These are phyloP conservation scores for Rhagium mordax DNA, from an alignment of 2,888 invertebrate genomes.

Conservation along the genomic window DNA sequence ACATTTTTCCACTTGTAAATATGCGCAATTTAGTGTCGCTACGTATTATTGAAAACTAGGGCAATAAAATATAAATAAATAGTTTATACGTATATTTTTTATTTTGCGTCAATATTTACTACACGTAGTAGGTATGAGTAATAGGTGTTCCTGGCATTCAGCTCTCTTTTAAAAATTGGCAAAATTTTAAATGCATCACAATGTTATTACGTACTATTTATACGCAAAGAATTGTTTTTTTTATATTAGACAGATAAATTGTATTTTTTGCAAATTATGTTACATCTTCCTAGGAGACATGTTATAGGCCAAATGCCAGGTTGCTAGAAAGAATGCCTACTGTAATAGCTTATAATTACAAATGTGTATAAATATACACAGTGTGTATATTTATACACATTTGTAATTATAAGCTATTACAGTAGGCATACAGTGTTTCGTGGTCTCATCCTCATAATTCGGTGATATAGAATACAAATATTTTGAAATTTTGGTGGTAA, in stretches of 20 bases:
- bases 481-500: too few species aligned
- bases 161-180: not conserved
- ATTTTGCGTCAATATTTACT: conserved; percentile 6
- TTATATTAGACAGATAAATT: not conserved
- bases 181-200: not conserved
- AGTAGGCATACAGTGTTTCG: too few species aligned
- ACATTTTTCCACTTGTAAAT: conserved; percentile 1
- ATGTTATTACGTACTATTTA: not conserved
- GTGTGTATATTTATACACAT: too few species aligned
- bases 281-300: too few species aligned
- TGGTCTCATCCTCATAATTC: too few species aligned
- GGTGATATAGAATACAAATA: too few species aligned
- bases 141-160: not conserved
- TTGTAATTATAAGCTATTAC: too few species aligned
- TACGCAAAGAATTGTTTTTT: not conserved
- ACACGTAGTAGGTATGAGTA: not conserved
- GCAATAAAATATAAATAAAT: conserved; percentile 12
- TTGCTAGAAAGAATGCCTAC: too few species aligned
- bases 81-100: not conserved
- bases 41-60: not conserved
- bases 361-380: too few species aligned
- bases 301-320: too few species aligned
- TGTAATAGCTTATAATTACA: too few species aligned
- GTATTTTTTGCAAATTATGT: not conserved
- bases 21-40: not conserved